Percentiles rank a stretch among this genome's conserved stretches.
phyloP scores from a whole-genome alignment of 2,797 vertebrate genomes.

The Mus minutoides region DNA sequence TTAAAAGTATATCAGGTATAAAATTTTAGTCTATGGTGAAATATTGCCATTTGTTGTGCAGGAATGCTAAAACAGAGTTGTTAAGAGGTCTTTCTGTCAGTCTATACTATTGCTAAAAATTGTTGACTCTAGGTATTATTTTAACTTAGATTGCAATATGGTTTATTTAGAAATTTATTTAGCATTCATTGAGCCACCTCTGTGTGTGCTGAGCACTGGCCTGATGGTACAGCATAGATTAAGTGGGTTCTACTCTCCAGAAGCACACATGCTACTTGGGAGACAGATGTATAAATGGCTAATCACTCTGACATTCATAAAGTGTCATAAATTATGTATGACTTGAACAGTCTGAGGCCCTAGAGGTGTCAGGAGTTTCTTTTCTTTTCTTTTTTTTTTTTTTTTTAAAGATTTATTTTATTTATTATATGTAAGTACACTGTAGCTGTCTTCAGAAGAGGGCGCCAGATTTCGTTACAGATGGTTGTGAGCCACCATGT shows the following conservation, averaged over 20 bases:
- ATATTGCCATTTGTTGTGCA: not conserved
- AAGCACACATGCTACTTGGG: not conserved
- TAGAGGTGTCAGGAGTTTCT: too few species aligned
- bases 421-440: too few species aligned
- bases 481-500: too few species aligned
- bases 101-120: not conserved
- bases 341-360: not conserved
- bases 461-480: too few species aligned
- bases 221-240: not conserved
- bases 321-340: conserved; percentile 28
- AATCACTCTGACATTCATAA: conserved; percentile 44
- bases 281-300: conserved; percentile 4
- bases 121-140: not conserved
- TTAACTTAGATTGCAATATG: not conserved
- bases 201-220: not conserved
- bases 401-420: too few species aligned
- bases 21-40: conserved; percentile 23
- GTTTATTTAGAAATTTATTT: not conserved
- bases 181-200: not conserved
- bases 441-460: too few species aligned
- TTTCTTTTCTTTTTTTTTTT: too few species aligned
- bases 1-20: not conserved
- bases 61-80: conserved; percentile 27
- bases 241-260: not conserved
- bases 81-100: not conserved